A percentile compares a stretch with the other conserved stretches of the same genome.
These are phyloP conservation scores for Oscheius onirici DNA, from an alignment of 2,888 invertebrate species.

Conservation along the genomic window DNA sequence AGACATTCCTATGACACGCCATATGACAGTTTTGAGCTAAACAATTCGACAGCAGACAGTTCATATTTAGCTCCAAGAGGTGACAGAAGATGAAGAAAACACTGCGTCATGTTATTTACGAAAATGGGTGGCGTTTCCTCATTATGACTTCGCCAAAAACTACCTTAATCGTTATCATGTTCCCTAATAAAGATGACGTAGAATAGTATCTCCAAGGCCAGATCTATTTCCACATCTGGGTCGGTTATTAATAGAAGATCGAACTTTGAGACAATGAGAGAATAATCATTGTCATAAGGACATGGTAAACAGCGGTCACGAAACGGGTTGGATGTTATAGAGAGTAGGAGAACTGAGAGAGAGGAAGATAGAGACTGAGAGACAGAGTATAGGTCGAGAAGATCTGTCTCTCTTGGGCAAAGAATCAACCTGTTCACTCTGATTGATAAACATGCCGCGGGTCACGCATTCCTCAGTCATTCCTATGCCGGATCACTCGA, in stretches of 20 bases:
- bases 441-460: constrained; percentile 12
- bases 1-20: too few species aligned
- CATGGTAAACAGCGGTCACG: not conserved
- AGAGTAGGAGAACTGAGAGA: not conserved
- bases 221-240: not conserved
- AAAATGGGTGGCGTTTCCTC: too few species aligned
- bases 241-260: not conserved
- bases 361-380: too few species aligned
- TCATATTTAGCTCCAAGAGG: too few species aligned
- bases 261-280: not conserved
- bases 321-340: not conserved
- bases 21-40: too few species aligned
- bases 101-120: too few species aligned
- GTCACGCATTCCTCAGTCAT: constrained; percentile 20
- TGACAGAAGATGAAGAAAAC: too few species aligned
- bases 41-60: too few species aligned
- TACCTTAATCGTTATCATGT: not conserved
- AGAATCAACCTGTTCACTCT: constrained; percentile 15
- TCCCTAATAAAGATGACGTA: not conserved
- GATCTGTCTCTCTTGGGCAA: not conserved
- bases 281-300: not conserved
- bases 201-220: not conserved
- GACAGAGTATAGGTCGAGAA: too few species aligned
- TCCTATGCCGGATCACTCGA: not conserved
- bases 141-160: not conserved